phyloP scores from a whole-genome alignment of 1,140 invertebrate genomes.

The Danaus melanippus region DNA sequence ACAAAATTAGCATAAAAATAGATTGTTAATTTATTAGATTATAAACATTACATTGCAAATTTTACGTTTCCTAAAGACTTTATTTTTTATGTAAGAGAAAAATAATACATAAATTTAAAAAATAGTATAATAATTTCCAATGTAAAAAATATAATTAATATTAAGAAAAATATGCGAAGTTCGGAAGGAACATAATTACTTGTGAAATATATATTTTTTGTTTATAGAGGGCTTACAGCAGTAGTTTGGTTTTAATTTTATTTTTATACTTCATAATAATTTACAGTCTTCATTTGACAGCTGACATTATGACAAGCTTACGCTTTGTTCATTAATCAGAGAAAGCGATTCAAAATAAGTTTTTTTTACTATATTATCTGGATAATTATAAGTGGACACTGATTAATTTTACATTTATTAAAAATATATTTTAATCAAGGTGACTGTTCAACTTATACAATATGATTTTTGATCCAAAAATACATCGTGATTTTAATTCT shows the following conservation, averaged over 20 bases:
- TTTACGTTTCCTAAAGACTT: too few relatives aligned
- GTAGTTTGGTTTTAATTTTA: conserved; percentile 19
- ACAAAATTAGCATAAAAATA: conserved; percentile 16
- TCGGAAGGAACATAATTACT: too few relatives aligned
- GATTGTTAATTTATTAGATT: background rate
- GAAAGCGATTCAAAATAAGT: conserved; percentile 23
- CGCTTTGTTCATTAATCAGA: conserved; percentile 34
- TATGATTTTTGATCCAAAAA: too few relatives aligned
- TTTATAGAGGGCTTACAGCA: conserved; percentile 12
- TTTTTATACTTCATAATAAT: conserved; percentile 27
- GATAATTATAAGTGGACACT: conserved; percentile 23
- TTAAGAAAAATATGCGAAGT: too few relatives aligned
- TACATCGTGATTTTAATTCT: too few relatives aligned
- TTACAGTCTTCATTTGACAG: conserved; percentile 32
- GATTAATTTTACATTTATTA: conserved; percentile 20
- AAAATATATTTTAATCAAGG: too few relatives aligned
- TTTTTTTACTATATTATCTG: conserved; percentile 21
- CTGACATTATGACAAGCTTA: conserved; percentile 31
- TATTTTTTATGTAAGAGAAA: too few relatives aligned
- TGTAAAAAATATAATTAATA: too few relatives aligned
- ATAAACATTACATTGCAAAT: too few relatives aligned
- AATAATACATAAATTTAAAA: too few relatives aligned
- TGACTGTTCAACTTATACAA: too few relatives aligned
- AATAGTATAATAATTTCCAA: too few relatives aligned
- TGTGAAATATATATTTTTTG: background rate